phyloP scores from a whole-genome alignment of 2,888 invertebrate species.

The Choreutis nemorana region DNA sequence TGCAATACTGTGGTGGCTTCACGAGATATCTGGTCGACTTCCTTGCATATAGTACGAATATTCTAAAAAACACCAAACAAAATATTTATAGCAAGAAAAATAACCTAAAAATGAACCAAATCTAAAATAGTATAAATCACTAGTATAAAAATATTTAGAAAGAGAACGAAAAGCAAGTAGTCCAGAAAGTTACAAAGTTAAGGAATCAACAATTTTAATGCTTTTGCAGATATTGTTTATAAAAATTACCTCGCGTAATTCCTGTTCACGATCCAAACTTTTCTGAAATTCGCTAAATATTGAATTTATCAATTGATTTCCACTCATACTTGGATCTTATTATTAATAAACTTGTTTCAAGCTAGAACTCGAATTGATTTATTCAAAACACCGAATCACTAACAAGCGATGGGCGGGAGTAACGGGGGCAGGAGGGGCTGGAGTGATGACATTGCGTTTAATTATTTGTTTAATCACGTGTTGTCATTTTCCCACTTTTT shows the following conservation, averaged over 20 bases:
- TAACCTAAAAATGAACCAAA: background rate
- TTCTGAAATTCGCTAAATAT: conserved; percentile 82
- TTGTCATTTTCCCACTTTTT: no score
- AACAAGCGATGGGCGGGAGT: no score
- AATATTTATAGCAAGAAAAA: background rate
- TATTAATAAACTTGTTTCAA: no score
- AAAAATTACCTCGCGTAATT: conserved; percentile 75
- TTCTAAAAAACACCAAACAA: conserved; percentile 47
- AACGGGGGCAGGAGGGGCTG: no score
- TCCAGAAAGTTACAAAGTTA: background rate
- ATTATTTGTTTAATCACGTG: no score
- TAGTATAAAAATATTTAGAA: conserved; percentile 1
- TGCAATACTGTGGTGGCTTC: conserved; percentile 83
- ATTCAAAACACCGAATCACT: no score
- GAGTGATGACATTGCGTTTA: no score
- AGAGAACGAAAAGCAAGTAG: background rate
- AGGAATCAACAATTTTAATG: background rate
- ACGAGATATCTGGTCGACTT: conserved; percentile 79
- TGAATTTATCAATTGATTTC: conserved; percentile 55
- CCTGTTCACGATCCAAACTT: conserved; percentile 79
- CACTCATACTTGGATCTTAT: no score
- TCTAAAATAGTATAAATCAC: background rate
- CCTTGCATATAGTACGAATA: conserved; percentile 74
- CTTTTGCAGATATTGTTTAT: background rate
- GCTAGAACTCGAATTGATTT: no score